Evolutionary conservation across 2,113 vertebrate genomes (phyloP), one percentile per base, ranked within the genome.

Genomic region (Toxostoma redivivum): DNA sequence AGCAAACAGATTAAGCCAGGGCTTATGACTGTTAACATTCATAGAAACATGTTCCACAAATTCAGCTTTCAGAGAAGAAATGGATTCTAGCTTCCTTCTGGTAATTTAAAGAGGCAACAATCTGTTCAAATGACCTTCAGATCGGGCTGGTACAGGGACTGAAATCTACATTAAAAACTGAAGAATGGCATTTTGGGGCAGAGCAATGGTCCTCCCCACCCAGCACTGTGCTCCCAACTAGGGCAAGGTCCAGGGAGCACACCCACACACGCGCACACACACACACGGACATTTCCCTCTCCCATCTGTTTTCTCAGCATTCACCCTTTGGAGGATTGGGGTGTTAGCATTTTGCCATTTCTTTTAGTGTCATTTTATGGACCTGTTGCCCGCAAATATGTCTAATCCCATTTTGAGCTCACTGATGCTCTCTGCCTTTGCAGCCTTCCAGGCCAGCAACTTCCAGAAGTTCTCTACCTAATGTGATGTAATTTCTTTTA

Each of bases 71-170:
- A 1, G 18, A 76, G 84, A 90, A 95, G 80, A 86, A 81, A 7
- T 78, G 45, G 67, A 85, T 87, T 73, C 78, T 70, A 88, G 47
- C 71, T 95, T 95, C 88, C 58, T 73, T 92, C 71, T 90, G 90
- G 71, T 83, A 77, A 80, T 85, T 90, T 90, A 64, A 80, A 90
- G 79, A 94, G 42, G 81, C 77, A 92, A 45, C 86, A 77, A 66
- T 86, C 93, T 94, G 86, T 91, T 83, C 67, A 51, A 37, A 38
- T 31, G 64, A 92, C 92, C 81, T 92, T 90, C 93, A 85, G 71
- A 77, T 47, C 0, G 3, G 48, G 51, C 66, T 93, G 67, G 37
- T 58, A 83, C 33, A 80, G 64, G 44, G 51, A 82, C 45, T 40
- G 50, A 70, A 58, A 82, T 64, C 22, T 86, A 40, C 45, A 54